These are phyloP conservation scores for Danio tinwini DNA, from an alignment of 2,797 vertebrate genomes.

Conservation along the genomic window DNA sequence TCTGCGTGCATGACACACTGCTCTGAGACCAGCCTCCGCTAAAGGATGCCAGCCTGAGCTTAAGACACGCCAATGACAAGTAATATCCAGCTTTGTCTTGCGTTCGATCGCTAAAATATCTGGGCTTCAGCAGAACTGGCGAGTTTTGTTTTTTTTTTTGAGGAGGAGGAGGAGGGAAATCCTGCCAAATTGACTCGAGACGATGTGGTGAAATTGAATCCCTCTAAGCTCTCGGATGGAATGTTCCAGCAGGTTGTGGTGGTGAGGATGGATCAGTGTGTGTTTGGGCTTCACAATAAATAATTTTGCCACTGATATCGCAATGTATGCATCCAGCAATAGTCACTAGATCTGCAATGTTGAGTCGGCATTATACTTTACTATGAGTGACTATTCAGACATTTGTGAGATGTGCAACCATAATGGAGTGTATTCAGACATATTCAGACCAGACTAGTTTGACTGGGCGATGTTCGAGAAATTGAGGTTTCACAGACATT, in stretches of 20 bases:
- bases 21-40: slow-evolving; percentile 29
- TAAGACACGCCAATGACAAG: slow-evolving; percentile 15
- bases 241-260: slow-evolving; percentile 12
- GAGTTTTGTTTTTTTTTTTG: not conserved
- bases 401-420: too few relatives aligned
- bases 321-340: too few relatives aligned
- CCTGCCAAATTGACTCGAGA: slow-evolving; percentile 39
- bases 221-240: slow-evolving; percentile 33
- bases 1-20: slow-evolving; percentile 35
- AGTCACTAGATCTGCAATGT: too few relatives aligned
- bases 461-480: too few relatives aligned
- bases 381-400: too few relatives aligned
- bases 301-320: too few relatives aligned
- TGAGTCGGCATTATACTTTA: too few relatives aligned
- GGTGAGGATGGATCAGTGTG: slow-evolving; percentile 14
- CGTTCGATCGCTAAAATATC: not conserved
- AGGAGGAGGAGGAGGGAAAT: slow-evolving; percentile 6
- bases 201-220: slow-evolving; percentile 22
- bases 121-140: slow-evolving; percentile 5
- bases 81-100: slow-evolving; percentile 32
- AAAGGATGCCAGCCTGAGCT: slow-evolving; percentile 11
- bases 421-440: too few relatives aligned
- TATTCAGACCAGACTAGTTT: too few relatives aligned
- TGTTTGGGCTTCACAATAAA: too few relatives aligned
- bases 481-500: too few relatives aligned